Conservation (phyloP, 2,888 invertebrate species). For the Melieria picta region DNA sequence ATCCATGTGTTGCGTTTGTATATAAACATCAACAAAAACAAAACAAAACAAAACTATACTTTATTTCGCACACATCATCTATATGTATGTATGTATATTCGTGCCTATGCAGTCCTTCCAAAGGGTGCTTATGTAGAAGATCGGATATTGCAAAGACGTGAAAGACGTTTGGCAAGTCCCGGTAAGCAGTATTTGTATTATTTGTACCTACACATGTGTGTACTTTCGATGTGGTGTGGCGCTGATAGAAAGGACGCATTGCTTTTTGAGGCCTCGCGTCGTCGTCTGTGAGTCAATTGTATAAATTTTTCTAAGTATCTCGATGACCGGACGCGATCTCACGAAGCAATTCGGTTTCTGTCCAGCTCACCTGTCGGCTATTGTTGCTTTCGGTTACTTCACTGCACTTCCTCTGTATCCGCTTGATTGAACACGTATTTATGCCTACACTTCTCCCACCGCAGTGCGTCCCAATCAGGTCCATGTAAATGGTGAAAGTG, state of each 20-base stretch:
- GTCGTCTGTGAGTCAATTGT: neutral
- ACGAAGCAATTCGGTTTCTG: neutral
- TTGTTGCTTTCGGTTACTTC: no score
- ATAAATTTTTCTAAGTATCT: neutral
- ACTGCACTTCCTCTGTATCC: no score
- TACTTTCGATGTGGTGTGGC: no score
- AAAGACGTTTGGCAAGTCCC: slow-evolving; percentile 63
- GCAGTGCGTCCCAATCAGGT: slow-evolving; percentile 50
- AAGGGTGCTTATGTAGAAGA: slow-evolving; percentile 63
- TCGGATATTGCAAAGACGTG: slow-evolving; percentile 64
- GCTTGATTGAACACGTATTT: neutral
- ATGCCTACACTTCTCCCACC: slow-evolving; percentile 25
- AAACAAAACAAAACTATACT: slow-evolving; percentile 38
- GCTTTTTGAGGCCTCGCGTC: neutral
- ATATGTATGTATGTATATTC: slow-evolving; percentile 22
- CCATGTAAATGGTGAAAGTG: slow-evolving; percentile 37
- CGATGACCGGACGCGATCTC: neutral
- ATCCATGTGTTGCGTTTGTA: slow-evolving; percentile 2
- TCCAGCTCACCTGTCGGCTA: no score
- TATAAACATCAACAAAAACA: neutral
- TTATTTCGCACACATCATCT: slow-evolving; percentile 40
- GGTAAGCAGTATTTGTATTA: slow-evolving; percentile 53
- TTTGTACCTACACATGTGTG: neutral
- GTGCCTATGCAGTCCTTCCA: slow-evolving; percentile 47
- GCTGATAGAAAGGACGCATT: neutral